Percentiles rank a stretch among this genome's conserved stretches.
These are phyloP conservation scores for Xiphorhynchus erythropygius DNA, from an alignment of 2,797 vertebrate genomes.

Conservation along the genomic window DNA sequence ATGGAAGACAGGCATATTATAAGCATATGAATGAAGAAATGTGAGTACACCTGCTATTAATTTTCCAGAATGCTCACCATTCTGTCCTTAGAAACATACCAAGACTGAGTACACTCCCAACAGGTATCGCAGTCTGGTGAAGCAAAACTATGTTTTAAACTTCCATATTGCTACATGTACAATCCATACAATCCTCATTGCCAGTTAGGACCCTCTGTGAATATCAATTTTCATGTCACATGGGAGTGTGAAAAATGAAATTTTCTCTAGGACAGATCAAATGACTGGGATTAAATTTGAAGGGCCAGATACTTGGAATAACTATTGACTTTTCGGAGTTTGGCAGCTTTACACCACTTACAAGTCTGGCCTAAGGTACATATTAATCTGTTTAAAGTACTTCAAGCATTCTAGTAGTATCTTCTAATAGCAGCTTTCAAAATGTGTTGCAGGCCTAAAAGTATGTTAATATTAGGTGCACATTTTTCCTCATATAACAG, in stretches of 20 bases:
- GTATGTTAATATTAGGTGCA: background rate
- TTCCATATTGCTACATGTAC: background rate
- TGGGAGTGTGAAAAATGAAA: background rate
- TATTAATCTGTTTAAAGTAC: background rate
- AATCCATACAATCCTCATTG: background rate
- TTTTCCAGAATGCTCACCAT: background rate
- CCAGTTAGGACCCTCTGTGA: background rate
- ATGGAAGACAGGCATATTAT: background rate
- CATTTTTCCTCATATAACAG: background rate
- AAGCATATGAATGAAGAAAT: background rate
- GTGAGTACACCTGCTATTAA: background rate
- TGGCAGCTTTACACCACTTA: background rate
- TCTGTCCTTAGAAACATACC: background rate
- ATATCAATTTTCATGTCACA: background rate
- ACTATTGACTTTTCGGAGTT: background rate
- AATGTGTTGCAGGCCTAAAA: background rate
- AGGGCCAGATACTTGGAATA: background rate
- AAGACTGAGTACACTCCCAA: background rate
- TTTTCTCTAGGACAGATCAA: constrained; percentile 11
- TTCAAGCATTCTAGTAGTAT: background rate
- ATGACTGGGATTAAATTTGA: background rate
- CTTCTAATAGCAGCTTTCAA: background rate
- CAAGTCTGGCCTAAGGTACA: background rate
- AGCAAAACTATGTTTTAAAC: background rate
- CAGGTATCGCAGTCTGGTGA: accelerated